Evolutionary conservation across 2,888 invertebrate genomes (phyloP).

Genomic region (Nycteola revayana): DNA sequence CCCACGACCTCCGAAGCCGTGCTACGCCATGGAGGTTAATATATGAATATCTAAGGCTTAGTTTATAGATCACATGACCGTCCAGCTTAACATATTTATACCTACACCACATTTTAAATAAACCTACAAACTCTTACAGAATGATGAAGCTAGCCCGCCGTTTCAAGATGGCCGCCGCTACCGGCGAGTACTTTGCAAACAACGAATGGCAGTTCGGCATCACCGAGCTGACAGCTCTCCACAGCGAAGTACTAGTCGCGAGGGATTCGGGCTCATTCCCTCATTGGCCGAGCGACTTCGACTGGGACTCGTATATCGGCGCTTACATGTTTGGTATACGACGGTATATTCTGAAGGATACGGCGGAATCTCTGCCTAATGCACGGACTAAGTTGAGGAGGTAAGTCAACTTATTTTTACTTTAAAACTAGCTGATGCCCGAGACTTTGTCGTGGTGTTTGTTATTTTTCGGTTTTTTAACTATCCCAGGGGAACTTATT

Average conservation of each 20-base stretch:
- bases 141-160: slow-evolving; percentile 93
- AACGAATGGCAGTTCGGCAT: slow-evolving; percentile 92
- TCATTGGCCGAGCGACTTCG: slow-evolving; percentile 81
- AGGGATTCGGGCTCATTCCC: slow-evolving; percentile 84
- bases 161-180: slow-evolving; percentile 88
- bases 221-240: slow-evolving; percentile 83
- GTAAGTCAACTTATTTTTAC: too few species aligned
- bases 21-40: too few species aligned
- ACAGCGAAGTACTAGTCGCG: slow-evolving; percentile 71
- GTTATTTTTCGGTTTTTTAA: too few species aligned
- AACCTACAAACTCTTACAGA: slow-evolving; percentile 81
- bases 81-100: too few species aligned
- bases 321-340: slow-evolving; percentile 92
- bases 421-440: too few species aligned
- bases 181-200: slow-evolving; percentile 92
- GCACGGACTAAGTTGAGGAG: slow-evolving; percentile 85
- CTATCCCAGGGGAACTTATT: too few species aligned
- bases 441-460: too few species aligned
- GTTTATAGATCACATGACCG: too few species aligned
- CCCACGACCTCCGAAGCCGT: too few species aligned
- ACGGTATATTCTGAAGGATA: slow-evolving; percentile 90
- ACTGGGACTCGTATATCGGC: slow-evolving; percentile 91
- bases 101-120: too few species aligned
- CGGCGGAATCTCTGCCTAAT: slow-evolving; percentile 82
- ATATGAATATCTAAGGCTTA: too few species aligned